Base-by-base conservation (phyloP, 2,888 invertebrate species). In the Archips crataeganus region DNA sequence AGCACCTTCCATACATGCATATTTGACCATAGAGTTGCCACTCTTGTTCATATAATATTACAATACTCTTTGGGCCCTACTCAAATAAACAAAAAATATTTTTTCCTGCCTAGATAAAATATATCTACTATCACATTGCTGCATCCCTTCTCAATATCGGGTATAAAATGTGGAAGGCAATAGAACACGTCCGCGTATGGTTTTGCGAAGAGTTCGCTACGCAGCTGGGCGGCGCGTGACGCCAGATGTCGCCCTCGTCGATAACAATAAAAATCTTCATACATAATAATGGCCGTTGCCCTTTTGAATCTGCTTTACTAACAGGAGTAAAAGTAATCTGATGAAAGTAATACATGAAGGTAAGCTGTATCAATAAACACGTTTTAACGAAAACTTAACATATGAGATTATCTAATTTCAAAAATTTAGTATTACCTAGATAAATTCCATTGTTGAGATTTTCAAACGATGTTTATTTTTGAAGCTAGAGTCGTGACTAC, bases 191-290 rank as follows among this genome's bases (percentile, higher is more conserved):
- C 54, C 67, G 71, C 65, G 54, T 68, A 68, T 57, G 67, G 73
- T 62, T 73, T 64, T 73, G 69, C 69, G 59, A 63, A 69, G 59
- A 73, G 73, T 73, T 72, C 59, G 59, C 73, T 73, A 62, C 59
- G 59, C 73, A 64, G 63, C 68, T 69, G 73, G 34, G 64, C 64
- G 42, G 64, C 49, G 69, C 73, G 73, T 73, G 73, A 64, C 64
- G 6, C 72, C 73, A 73, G 73, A 69, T 73, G 73, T 8, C 32
- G 64, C 59, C 51, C 64, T 64, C 69, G 69, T 73, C 73, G 68
- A 73, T 73, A 69, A 69, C 73, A 73, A 73, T 73, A 73, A 73
- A 73, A 73, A 73, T 51, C 59, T 59, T 64, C 68, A 68, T 68
- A 60, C 59, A 64, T 60, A 64, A 64, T 64, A 59, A 59, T 49